These are phyloP conservation scores for Wasmannia auropunctata DNA, from an alignment of 1,140 invertebrate genomes.

Conservation along the genomic window DNA sequence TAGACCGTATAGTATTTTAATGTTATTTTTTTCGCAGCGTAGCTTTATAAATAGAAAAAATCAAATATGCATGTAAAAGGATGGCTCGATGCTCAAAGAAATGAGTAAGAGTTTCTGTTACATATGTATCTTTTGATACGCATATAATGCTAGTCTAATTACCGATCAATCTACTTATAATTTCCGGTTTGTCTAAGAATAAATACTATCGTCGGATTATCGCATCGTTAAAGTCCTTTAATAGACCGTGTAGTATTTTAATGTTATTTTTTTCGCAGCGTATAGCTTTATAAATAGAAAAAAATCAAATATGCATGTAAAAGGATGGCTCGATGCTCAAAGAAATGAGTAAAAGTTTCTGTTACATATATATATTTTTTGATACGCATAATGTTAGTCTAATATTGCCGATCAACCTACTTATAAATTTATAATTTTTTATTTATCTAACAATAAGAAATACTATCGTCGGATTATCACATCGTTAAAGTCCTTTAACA, in stretches of 20 bases:
- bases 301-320: not conserved
- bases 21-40: not conserved
- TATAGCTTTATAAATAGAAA: not conserved
- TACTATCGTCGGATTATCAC: not conserved
- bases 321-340: not conserved
- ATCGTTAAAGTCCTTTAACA: not conserved
- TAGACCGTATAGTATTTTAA: not conserved
- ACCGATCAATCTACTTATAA: not conserved
- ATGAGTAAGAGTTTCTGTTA: not conserved
- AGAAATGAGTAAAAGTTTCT: not conserved
- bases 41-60: not conserved
- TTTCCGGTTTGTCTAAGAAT: not conserved
- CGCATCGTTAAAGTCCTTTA: not conserved
- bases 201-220: not conserved
- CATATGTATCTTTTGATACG: not conserved
- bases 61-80: not conserved
- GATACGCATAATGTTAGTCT: not conserved
- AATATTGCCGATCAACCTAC: not conserved
- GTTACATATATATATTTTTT: not conserved
- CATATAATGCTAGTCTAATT: not conserved
- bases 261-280: not conserved
- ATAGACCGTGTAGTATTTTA: not conserved
- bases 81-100: not conserved
- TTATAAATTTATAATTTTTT: not conserved
- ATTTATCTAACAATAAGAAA: not conserved